These are phyloP conservation scores for Melanocharis versteri DNA, from an alignment of 2,113 vertebrate species.

Conservation along the genomic window DNA sequence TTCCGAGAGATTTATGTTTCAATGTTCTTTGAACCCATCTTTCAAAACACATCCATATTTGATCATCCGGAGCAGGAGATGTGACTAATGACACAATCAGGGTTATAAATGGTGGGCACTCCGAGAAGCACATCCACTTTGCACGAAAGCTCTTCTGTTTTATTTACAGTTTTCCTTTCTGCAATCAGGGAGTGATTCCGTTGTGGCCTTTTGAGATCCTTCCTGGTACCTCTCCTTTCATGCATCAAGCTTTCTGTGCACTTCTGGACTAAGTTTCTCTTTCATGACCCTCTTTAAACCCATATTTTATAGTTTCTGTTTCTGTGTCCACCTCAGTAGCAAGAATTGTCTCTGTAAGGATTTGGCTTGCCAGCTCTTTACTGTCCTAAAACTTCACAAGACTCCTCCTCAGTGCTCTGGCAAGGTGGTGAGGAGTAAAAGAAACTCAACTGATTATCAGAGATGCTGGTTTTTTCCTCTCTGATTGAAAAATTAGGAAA, in stretches of 20 bases:
- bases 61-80: conserved; percentile 9
- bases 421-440: neutral
- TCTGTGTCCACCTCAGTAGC: neutral
- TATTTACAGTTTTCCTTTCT: conserved; percentile 7
- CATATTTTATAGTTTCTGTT: neutral
- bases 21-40: conserved; percentile 49
- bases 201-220: neutral
- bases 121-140: conserved; percentile 27
- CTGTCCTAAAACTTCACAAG: neutral
- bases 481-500: neutral
- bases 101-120: conserved; percentile 44
- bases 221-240: neutral
- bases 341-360: neutral
- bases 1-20: conserved; percentile 32
- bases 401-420: neutral
- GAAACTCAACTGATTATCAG: neutral
- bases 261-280: neutral
- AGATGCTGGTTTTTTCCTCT: neutral
- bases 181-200: neutral
- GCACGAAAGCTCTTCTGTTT: neutral
- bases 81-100: conserved; percentile 69
- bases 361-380: neutral
- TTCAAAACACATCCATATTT: conserved; percentile 65
- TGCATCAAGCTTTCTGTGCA: neutral
- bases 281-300: neutral